Evolutionary conservation across 30 jellyfish, hydroid and myxozoan genomes (phyloP).

Genomic region (Cassiopea andromeda): DNA sequence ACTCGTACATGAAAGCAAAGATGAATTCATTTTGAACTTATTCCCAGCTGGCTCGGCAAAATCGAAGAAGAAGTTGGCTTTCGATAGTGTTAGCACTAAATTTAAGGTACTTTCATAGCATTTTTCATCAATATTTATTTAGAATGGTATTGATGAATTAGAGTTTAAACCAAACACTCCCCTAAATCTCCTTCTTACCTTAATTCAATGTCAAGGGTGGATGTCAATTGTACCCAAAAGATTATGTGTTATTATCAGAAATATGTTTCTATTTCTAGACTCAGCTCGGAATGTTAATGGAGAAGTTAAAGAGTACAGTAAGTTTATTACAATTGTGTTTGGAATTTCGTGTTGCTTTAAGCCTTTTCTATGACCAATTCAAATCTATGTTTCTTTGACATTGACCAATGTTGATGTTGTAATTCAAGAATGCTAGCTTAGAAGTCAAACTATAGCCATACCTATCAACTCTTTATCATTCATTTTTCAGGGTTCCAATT

Average conservation of each 20-base stretch:
- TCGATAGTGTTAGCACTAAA: slow-evolving; percentile 95
- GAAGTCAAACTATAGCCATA: too few relatives aligned
- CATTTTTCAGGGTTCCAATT: slow-evolving; percentile 80
- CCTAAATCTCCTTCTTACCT: too few relatives aligned
- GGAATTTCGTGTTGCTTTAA: background rate
- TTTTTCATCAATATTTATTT: too few relatives aligned
- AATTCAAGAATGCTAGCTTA: too few relatives aligned
- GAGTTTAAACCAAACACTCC: too few relatives aligned
- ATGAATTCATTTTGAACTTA: slow-evolving; percentile 76
- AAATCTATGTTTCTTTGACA: background rate
- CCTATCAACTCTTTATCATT: too few relatives aligned
- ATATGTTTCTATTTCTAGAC: slow-evolving; percentile 41
- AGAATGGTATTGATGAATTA: too few relatives aligned
- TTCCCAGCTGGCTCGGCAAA: slow-evolving; percentile 70
- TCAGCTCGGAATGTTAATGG: slow-evolving; percentile 84
- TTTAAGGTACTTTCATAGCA: slow-evolving; percentile 71
- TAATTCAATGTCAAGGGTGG: too few relatives aligned
- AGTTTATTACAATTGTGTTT: background rate
- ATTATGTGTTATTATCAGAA: too few relatives aligned
- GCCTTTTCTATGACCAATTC: background rate
- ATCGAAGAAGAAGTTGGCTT: slow-evolving; percentile 75
- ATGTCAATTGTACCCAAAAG: too few relatives aligned
- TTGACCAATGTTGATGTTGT: background rate
- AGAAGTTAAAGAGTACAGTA: slow-evolving; percentile 80
- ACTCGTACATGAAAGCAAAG: slow-evolving; percentile 86